These are phyloP conservation scores for Cyclophora punctaria DNA, from an alignment of 2,888 invertebrate genomes.

Conservation along the genomic window DNA sequence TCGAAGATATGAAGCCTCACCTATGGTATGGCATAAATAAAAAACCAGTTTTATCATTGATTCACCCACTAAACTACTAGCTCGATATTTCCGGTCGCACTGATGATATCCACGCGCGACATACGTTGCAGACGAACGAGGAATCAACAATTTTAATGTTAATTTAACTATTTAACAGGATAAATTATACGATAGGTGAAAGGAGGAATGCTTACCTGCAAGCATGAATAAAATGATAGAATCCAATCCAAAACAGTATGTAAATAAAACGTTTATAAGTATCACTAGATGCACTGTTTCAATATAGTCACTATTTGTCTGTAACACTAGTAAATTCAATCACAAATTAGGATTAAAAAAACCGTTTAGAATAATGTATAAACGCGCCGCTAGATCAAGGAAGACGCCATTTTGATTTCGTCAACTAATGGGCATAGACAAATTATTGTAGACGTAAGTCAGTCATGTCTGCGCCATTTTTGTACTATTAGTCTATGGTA, in stretches of 20 bases:
- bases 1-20: conserved; percentile 47
- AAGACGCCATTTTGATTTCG: conserved; percentile 75
- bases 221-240: conserved; percentile 16
- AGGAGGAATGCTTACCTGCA: conserved; percentile 63
- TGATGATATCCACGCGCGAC: conserved; percentile 24
- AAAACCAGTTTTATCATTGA: conserved; percentile 50
- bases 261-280: conserved; percentile 6
- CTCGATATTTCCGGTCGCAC: conserved; percentile 41
- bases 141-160: conserved; percentile 19
- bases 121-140: conserved; percentile 12
- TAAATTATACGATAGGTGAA: conserved; percentile 64
- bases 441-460: conserved; percentile 24
- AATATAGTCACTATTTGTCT: conserved; percentile 44
- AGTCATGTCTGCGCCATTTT: conserved; percentile 12
- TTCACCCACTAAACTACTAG: conserved; percentile 63
- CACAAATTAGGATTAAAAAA: conserved; percentile 41
- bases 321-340: conserved; percentile 46
- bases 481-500: too few species aligned
- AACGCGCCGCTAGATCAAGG: conserved; percentile 53
- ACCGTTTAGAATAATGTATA: conserved; percentile 26
- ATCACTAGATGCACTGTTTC: conserved; percentile 18
- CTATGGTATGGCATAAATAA: conserved; percentile 39
- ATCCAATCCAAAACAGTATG: conserved; percentile 16
- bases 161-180: conserved; percentile 36
- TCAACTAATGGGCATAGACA: conserved; percentile 65